Base-by-base conservation (phyloP, 35 echinoderm and acorn worm species). In the Heliocidaris erythrogramma region DNA sequence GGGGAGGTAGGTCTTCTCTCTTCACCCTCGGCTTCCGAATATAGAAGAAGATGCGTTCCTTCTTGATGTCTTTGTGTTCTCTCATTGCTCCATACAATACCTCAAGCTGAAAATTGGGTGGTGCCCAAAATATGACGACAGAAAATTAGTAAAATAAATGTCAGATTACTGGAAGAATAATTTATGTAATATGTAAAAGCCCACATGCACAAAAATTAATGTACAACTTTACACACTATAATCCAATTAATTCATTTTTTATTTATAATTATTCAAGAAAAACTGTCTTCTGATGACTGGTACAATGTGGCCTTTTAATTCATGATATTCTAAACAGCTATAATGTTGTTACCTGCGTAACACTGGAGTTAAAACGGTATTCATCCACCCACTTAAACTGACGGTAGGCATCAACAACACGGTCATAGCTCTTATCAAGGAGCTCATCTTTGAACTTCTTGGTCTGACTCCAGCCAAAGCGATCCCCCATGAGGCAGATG, bases 401-500 rank as follows among this genome's bases (percentile, higher is more conserved):
- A 24, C 92, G 84, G 85, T 94, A 93, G 30, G 96, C 97, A 18
- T 98, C 95, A 24, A 96, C 91, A 52, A 96, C 97, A 89, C 85
- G 95, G 47, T 96, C 94, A 86, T 95, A 98, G 85, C 94, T 98
- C 85, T 97, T 97, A 91, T 98, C 85, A 17, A 98, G 94, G 5
- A 95, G 71, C 49, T 98, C 91, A 94, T 98, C 97, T 30, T 78
- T 60, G 60, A 96, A 95, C 47, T 94, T 88, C 88, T 95, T 53
- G 12, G 49, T 96, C 92, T 98, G 97, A 85, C 93, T 97, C 97
- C 97, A 98, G 17, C 97, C 97, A 85, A 85, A 98, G 4, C 97
- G 96, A 35, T 98, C 97, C 11, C 97, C 97, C 86, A 98, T 86
- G 4, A 98, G 92, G 89, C 97, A 98, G 32, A 98, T 96, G 61